These are phyloP conservation scores for Cryptops parisi DNA, from an alignment of 2,888 invertebrate genomes.

Conservation along the genomic window DNA sequence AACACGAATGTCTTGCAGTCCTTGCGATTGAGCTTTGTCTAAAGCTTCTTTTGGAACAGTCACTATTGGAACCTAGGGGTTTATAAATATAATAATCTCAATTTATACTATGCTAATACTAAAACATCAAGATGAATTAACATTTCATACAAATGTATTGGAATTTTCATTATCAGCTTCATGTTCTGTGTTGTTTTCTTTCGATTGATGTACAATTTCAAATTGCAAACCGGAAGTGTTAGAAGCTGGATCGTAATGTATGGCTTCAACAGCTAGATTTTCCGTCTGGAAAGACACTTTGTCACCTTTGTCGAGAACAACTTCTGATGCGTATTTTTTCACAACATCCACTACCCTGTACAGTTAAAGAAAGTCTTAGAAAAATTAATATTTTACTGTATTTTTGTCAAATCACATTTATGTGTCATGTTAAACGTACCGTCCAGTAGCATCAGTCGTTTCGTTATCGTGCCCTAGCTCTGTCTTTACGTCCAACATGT, in stretches of 20 bases:
- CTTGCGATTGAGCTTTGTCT: neutral
- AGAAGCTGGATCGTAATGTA: neutral
- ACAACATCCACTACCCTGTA: constrained; percentile 11
- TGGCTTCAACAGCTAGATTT: constrained; percentile 9
- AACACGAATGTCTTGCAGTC: neutral
- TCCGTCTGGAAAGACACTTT: constrained; percentile 3
- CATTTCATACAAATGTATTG: neutral
- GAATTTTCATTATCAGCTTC: neutral
- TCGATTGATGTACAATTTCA: too few relatives aligned
- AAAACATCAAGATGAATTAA: neutral
- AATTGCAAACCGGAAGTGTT: too few relatives aligned
- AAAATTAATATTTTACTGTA: too few relatives aligned
- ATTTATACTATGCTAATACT: neutral
- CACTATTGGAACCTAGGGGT: neutral
- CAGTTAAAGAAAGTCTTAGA: neutral
- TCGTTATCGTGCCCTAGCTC: neutral
- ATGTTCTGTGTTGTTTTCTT: neutral
- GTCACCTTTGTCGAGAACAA: neutral
- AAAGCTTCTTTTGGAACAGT: constrained; percentile 8
- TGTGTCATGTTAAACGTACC: too few relatives aligned
- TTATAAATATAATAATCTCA: too few relatives aligned
- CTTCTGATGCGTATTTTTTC: neutral
- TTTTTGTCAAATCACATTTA: too few relatives aligned
- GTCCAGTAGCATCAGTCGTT: neutral
- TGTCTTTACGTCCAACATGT: constrained; percentile 10